Conservation (phyloP, 2,888 invertebrate species). For the Tiliacea citrago region DNA sequence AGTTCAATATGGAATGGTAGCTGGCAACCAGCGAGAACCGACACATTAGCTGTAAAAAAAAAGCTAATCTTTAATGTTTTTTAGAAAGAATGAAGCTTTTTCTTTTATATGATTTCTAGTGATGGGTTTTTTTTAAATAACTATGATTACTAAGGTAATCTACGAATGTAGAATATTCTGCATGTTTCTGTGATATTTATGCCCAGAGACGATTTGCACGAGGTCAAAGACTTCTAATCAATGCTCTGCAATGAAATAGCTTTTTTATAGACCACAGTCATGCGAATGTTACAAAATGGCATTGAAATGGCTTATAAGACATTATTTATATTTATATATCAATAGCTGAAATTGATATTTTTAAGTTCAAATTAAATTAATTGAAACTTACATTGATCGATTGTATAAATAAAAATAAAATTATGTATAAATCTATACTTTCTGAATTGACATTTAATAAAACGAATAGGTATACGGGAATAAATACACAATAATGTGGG, state of each 20-base stretch:
- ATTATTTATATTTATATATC: neutral
- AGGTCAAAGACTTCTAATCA: slow-evolving; percentile 21
- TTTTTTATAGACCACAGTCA: neutral
- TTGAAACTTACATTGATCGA: neutral
- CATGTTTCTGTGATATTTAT: slow-evolving; percentile 2
- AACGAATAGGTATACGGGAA: neutral
- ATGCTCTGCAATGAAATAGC: neutral
- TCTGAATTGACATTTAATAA: neutral
- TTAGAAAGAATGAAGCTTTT: neutral
- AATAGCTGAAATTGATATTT: neutral
- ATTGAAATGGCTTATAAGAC: neutral
- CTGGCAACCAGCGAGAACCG: neutral
- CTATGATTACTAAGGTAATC: neutral
- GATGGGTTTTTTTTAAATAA: neutral
- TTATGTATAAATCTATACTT: neutral
- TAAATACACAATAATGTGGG: neutral
- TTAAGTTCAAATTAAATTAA: neutral
- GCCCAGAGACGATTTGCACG: neutral
- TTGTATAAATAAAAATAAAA: slow-evolving; percentile 18
- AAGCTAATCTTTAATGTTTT: slow-evolving; percentile 14
- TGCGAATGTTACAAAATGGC: slow-evolving; percentile 12
- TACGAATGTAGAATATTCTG: neutral
- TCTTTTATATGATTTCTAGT: slow-evolving; percentile 12
- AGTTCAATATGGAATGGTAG: neutral
- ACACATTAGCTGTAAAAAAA: slow-evolving; percentile 30